phyloP scores from a whole-genome alignment of 2,797 vertebrate genomes.

The Prionace glauca region DNA sequence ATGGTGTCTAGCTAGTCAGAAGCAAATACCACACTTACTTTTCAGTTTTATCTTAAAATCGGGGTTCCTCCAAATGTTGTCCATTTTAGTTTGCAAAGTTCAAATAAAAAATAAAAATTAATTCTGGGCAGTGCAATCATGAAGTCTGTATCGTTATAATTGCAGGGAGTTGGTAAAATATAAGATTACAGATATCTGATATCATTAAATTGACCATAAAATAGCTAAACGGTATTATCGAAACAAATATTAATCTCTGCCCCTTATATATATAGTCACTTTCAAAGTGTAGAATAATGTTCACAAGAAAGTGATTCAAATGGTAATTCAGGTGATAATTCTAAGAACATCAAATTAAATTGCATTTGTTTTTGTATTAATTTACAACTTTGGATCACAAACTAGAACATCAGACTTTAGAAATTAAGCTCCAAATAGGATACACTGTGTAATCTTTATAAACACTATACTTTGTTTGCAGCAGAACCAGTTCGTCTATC shows the following conservation, averaged over 20 bases:
- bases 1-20: not conserved
- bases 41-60: conserved; percentile 9
- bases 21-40: not conserved
- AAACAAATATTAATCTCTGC: not conserved
- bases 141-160: not conserved
- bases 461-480: conserved; percentile 6
- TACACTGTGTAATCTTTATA: conserved; percentile 14
- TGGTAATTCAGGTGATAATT: not conserved
- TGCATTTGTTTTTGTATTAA: conserved; percentile 18
- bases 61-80: not conserved
- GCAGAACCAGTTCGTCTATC: not conserved
- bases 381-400: not conserved
- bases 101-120: conserved; percentile 17
- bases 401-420: not conserved
- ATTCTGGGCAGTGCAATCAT: not conserved
- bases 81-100: not conserved
- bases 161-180: conserved; percentile 2
- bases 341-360: conserved; percentile 18
- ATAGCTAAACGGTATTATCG: not conserved
- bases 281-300: not conserved
- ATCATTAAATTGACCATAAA: not conserved
- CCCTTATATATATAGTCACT: not conserved
- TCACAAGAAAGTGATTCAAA: not conserved
- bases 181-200: not conserved
- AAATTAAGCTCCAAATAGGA: conserved; percentile 33